Evolutionary conservation across 2,113 vertebrate species (phyloP), one percentile per base, ranked within the genome.

Genomic region (Myrmecobius fasciatus): DNA sequence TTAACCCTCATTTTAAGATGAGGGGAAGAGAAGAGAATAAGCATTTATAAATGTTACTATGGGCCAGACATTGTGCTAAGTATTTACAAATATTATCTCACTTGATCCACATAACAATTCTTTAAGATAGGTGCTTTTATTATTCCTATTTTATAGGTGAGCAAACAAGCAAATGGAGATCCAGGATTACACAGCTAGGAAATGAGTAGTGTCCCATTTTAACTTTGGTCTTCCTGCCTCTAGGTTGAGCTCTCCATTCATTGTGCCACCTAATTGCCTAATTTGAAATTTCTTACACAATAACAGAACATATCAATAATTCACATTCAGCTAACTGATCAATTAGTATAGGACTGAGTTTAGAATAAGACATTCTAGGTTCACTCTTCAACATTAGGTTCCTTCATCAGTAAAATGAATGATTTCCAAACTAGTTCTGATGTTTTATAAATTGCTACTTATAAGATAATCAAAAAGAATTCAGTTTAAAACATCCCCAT

Each of bases 261-360:
- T 20, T 43, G 20, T 43, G 67, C 67, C 36, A 83, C 67, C 36
- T 83, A 43, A 8, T 9, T 83, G 20, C 67, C 36, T 43, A 83
- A n/a, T 43, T 43, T 83, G 67, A 43, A 22, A 91, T 92, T 94
- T 96, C 89, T 90, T 52, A 91, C n/a, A 53, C 92, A 90, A 93
- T 92, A 26, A 93, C 92, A 96, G 91, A 60, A n/a, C 5, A 75
- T 36, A 26, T 83, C 67, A 83, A 83, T 43, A 43, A 12, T 51
- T 95, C 36, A 93, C 25, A 91, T 0, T 94, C 92, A 94, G 7
- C 43, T 89, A 93, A 93, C 89, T 95, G 75, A 91, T n/a, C n/a
- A n/a, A n/a, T 93, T 94, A 95, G 53, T 52, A 11, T 3, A 22
- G 20, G 20, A 83, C 67, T 83, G 36, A 17, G 36, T 36, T n/a